These are phyloP conservation scores for Cavia porcellus DNA, from an alignment of 2,113 vertebrate species.

Conservation along the genomic window DNA sequence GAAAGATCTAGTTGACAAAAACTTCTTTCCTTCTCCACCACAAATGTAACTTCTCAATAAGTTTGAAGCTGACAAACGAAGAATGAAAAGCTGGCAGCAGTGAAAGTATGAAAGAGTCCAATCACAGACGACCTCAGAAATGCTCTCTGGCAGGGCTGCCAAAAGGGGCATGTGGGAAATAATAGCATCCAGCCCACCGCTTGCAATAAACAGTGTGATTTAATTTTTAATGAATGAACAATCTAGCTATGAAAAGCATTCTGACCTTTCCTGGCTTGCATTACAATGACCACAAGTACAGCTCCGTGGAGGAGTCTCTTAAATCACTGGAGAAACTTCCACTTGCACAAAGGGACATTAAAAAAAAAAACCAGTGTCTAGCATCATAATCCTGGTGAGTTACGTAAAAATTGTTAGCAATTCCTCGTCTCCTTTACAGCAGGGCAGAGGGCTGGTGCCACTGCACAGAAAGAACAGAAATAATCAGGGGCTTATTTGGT, in stretches of 20 bases:
- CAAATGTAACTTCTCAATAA: constrained; percentile 35
- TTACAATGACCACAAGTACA: constrained; percentile 71
- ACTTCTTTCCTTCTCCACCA: neutral
- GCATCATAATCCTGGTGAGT: constrained; percentile 45
- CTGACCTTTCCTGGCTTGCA: constrained; percentile 59
- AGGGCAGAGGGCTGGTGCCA: constrained; percentile 37
- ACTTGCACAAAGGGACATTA: constrained; percentile 41
- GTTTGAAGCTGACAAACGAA: neutral
- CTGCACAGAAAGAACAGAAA: neutral
- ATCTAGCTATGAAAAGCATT: constrained; percentile 66
- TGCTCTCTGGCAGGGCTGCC: neutral
- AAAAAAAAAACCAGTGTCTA: neutral
- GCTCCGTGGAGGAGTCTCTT: constrained; percentile 61
- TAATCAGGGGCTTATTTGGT: neutral
- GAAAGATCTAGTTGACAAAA: neutral
- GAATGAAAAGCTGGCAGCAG: neutral
- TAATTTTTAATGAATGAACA: constrained; percentile 86
- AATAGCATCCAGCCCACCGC: constrained; percentile 35
- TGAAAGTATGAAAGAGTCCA: neutral
- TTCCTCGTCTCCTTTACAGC: constrained; percentile 29
- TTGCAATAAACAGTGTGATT: constrained; percentile 44
- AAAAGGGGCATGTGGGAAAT: neutral
- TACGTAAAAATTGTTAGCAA: constrained; percentile 73
- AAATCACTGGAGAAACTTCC: constrained; percentile 66
- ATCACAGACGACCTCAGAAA: neutral